Conservation (phyloP, 1,140 invertebrate species). For the Drosophila repleta region DNA sequence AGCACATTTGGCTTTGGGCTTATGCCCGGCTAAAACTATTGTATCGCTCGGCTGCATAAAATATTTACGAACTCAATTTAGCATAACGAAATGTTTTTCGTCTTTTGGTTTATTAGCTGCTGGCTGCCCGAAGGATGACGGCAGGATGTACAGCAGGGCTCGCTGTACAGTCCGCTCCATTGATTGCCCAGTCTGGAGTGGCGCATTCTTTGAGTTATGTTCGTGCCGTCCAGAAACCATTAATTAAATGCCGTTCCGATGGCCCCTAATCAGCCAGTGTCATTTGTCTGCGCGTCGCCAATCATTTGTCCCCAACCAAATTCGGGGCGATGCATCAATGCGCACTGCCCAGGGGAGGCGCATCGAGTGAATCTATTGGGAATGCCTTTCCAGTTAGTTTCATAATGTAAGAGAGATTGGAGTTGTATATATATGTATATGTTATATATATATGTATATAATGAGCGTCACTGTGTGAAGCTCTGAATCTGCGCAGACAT, state of each 20-base stretch:
- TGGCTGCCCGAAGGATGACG: background rate
- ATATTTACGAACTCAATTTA: slow-evolving; percentile 74
- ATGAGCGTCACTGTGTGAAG: slow-evolving; percentile 21
- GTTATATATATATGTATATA: slow-evolving; percentile 8
- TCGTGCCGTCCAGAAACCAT: slow-evolving; percentile 37
- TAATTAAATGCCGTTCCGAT: slow-evolving; percentile 54
- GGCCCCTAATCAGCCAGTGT: slow-evolving; percentile 28
- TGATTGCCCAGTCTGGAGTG: slow-evolving; percentile 48
- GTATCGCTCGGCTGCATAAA: slow-evolving; percentile 48
- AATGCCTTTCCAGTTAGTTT: background rate
- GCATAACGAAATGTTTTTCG: slow-evolving; percentile 57
- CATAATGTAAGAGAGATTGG: background rate
- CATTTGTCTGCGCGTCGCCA: slow-evolving; percentile 40
- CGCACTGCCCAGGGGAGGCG: background rate
- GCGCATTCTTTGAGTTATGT: slow-evolving; percentile 46
- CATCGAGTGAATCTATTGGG: slow-evolving; percentile 2
- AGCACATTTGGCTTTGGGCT: slow-evolving; percentile 3
- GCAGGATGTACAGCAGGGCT: background rate
- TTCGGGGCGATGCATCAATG: slow-evolving; percentile 10
- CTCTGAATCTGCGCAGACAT: slow-evolving; percentile 27
- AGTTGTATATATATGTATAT: background rate
- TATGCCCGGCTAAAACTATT: slow-evolving; percentile 47
- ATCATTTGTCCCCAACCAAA: slow-evolving; percentile 35
- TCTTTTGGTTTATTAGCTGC: slow-evolving; percentile 15
- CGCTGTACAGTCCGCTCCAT: slow-evolving; percentile 16